Conservation (phyloP, 2,888 invertebrate genomes). For the Ecliptopera silaceata region DNA sequence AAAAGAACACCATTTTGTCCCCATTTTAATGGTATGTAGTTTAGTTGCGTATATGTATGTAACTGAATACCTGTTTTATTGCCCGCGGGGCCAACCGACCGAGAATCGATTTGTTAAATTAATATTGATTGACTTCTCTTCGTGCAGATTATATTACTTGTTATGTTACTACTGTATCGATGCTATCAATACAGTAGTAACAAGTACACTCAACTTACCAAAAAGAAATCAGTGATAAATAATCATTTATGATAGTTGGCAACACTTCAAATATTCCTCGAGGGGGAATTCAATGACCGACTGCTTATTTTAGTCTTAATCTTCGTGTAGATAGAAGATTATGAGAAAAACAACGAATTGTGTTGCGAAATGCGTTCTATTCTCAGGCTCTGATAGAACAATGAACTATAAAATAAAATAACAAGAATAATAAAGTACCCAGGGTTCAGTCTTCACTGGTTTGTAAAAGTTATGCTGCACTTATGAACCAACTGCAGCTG, state of each 20-base stretch:
- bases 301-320: constrained; percentile 38
- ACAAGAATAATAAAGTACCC: background rate
- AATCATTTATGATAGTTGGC: constrained; percentile 45
- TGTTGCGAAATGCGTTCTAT: constrained; percentile 4
- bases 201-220: constrained; percentile 18
- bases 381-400: constrained; percentile 12
- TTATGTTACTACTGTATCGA: constrained; percentile 20
- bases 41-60: constrained; percentile 30
- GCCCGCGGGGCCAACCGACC: constrained; percentile 27
- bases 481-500: constrained; percentile 33
- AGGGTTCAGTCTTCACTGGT: background rate
- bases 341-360: constrained; percentile 11
- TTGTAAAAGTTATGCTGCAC: constrained; percentile 1
- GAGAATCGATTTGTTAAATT: constrained; percentile 49
- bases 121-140: constrained; percentile 47
- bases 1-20: constrained; percentile 8
- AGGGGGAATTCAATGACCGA: constrained; percentile 40
- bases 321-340: constrained; percentile 25
- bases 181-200: constrained; percentile 22
- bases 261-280: constrained; percentile 43
- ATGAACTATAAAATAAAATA: constrained; percentile 4
- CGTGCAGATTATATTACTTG: constrained; percentile 29
- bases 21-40: background rate
- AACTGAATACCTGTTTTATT: constrained; percentile 43
- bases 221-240: constrained; percentile 34